Percentiles rank a stretch among this genome's conserved stretches.
These are phyloP conservation scores for Boulengeromyrus knoepffleri DNA, from an alignment of 2,113 vertebrate species.

Conservation along the genomic window DNA sequence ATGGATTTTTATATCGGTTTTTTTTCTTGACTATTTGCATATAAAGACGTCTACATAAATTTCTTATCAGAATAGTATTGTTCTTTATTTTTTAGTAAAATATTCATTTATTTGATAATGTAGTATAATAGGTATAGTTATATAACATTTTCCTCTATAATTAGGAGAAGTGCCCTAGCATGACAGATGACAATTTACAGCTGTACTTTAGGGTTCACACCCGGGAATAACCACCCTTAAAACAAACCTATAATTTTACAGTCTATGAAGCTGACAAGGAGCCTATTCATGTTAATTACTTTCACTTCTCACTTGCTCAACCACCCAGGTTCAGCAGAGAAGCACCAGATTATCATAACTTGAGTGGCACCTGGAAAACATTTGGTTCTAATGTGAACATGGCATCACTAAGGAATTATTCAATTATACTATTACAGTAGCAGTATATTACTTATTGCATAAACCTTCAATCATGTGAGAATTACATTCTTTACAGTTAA, in stretches of 20 bases:
- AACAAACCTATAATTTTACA: slow-evolving; percentile 43
- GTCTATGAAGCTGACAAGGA: slow-evolving; percentile 36
- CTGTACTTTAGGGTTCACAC: slow-evolving; percentile 37
- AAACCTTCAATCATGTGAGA: neutral
- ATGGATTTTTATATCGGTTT: neutral
- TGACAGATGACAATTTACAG: slow-evolving; percentile 43
- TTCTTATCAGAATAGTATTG: neutral
- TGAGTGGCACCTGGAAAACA: slow-evolving; percentile 32
- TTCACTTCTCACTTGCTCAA: slow-evolving; percentile 12
- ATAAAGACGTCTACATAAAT: neutral
- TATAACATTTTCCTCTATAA: neutral
- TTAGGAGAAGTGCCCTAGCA: slow-evolving; percentile 3
- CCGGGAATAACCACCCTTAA: slow-evolving; percentile 46
- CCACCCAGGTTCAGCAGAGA: neutral
- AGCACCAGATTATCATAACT: slow-evolving; percentile 21
- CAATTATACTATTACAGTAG: neutral
- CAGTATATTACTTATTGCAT: neutral
- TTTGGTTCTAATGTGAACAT: neutral
- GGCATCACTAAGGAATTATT: neutral
- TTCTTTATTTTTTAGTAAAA: neutral
- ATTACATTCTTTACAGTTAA: neutral
- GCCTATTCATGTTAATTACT: slow-evolving; percentile 33
- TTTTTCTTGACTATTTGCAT: neutral
- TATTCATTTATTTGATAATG: neutral
- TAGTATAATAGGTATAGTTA: neutral